Conservation (phyloP, 2,113 vertebrate genomes). For the Carettochelys insculpta region DNA sequence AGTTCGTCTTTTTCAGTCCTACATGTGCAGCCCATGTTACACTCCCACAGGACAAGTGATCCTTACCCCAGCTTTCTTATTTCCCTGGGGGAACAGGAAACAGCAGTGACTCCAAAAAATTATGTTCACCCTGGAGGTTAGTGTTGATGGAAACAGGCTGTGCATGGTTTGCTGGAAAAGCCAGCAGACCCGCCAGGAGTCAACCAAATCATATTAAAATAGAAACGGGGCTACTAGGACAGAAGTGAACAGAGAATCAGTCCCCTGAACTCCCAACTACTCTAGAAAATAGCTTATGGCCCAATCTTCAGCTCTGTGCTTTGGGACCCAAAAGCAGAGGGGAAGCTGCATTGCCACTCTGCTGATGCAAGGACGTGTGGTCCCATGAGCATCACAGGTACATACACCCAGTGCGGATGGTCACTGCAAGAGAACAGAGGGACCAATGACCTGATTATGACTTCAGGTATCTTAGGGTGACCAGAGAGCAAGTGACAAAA, state of each 20-base stretch:
- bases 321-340: neutral
- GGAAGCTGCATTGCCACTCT: neutral
- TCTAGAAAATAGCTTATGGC: neutral
- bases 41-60: neutral
- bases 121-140: neutral
- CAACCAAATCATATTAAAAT: neutral
- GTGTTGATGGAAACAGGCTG: accelerated
- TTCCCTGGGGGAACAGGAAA: slow-evolving; percentile 34
- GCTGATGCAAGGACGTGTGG: neutral
- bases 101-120: neutral
- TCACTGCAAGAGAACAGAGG: neutral
- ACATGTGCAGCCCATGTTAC: slow-evolving; percentile 50
- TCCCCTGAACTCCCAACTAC: neutral
- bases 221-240: accelerated
- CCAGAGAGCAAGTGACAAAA: no score
- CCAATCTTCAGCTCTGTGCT: neutral
- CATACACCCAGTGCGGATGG: neutral
- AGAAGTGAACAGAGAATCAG: neutral
- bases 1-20: slow-evolving; percentile 28
- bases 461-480: neutral
- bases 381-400: neutral
- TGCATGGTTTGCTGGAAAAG: neutral
- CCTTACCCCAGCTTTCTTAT: neutral
- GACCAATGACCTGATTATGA: neutral
- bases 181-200: neutral